Percentiles rank a stretch among this genome's conserved stretches.
Conservation (phyloP, 2,888 invertebrate species). For the Plagodis dolabraria region DNA sequence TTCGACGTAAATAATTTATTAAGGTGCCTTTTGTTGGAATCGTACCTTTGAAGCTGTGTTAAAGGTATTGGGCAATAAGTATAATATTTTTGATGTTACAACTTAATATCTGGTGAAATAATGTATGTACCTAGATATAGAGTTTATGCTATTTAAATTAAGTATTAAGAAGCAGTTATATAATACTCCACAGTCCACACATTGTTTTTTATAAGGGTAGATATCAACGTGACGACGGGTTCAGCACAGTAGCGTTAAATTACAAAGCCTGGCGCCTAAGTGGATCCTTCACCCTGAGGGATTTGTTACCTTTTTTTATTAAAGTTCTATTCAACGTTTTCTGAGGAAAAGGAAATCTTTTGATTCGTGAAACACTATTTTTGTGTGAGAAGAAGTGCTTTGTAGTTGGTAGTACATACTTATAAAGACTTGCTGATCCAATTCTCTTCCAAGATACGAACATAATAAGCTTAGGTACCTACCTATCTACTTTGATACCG, state of each 20-base stretch:
- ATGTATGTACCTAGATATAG: no score
- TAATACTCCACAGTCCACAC: neutral
- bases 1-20: neutral
- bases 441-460: neutral
- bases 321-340: conserved; percentile 10
- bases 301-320: conserved; percentile 20
- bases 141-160: no score
- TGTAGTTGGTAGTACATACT: no score
- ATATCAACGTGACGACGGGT: conserved; percentile 51
- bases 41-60: neutral
- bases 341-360: conserved; percentile 5
- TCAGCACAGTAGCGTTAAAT: conserved; percentile 62
- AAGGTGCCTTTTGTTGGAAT: neutral
- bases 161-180: no score
- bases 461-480: neutral
- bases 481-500: neutral
- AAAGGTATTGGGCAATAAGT: no score
- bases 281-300: conserved; percentile 42
- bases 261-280: conserved; percentile 64
- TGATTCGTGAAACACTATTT: conserved; percentile 2
- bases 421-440: neutral
- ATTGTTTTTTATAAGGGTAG: conserved; percentile 53
- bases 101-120: no score
- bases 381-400: neutral
- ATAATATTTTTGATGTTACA: no score